Conservation (phyloP, 1,140 invertebrate species). For the Caenorhabditis brenneri region DNA sequence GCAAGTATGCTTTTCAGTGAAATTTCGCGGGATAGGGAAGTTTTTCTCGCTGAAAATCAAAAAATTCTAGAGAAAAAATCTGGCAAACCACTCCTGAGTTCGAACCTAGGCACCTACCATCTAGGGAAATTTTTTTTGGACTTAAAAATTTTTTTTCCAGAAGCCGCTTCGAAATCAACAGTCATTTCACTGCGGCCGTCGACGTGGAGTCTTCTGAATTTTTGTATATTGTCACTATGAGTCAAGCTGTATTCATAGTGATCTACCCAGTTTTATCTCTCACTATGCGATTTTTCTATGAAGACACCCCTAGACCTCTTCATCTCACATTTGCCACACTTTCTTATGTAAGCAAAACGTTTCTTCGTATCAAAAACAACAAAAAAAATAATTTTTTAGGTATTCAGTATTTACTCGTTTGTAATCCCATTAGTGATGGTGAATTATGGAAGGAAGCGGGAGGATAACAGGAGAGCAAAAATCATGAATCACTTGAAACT, state of each 20-base stretch:
- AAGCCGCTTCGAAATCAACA: slow-evolving; percentile 19
- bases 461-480: background rate
- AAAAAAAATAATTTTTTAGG: background rate
- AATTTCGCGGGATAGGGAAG: no score
- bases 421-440: background rate
- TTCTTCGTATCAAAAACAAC: background rate
- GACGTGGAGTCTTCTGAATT: slow-evolving; percentile 25
- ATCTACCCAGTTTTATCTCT: background rate
- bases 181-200: slow-evolving; percentile 15
- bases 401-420: slow-evolving; percentile 7
- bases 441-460: background rate
- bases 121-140: no score
- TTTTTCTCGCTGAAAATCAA: no score
- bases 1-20: no score
- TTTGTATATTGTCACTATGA: background rate
- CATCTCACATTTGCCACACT: background rate
- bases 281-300: background rate
- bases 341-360: background rate
- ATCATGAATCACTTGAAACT: slow-evolving; percentile 3
- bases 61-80: no score
- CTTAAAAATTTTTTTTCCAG: background rate
- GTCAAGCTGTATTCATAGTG: background rate
- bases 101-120: no score
- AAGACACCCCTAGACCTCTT: background rate
- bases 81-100: no score